Base-by-base conservation (phyloP, 2,113 vertebrate species). In the Hypocryptadius cinnamomeus region DNA sequence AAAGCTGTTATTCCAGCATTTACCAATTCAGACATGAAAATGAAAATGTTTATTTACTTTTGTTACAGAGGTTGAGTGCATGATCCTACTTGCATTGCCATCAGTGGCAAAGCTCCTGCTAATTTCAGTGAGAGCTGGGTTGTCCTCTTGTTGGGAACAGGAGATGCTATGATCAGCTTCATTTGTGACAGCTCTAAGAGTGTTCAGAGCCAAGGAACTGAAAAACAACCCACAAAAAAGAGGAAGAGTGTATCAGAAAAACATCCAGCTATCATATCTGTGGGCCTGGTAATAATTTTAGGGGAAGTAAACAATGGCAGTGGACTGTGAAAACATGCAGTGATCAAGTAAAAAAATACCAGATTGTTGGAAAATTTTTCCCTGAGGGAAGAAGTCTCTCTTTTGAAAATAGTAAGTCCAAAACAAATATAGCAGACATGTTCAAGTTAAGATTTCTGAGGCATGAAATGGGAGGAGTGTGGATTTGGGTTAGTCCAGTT, bases 211-310 rank as follows among this genome's bases (percentile, higher is more conserved):
- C 90, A 92, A 77, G 20, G 24, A 35, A 60, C 7, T 79, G 57
- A 85, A 79, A 91, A 96, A 64, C 40, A 89, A 25, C n/a, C 40
- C 56, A 61, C 48, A 79, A 53, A 85, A 87, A 64, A 28, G 47
- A 80, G 66, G 74, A 45, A 93, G 94, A 85, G 64, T 40, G 9
- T 39, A 80, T 53, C 66, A 51, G 24, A 70, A 65, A 91, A 89
- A 21, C 37, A 74, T 54, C n/a, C 68, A 88, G 44, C 63, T 66
- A 48, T 81, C 61, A 1, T 83, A 89, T 93, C 87, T 90, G 60
- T 92, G 76, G 60, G 74, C 44, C 71, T 94, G 56, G 59, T 95
- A 90, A 79, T 92, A 65, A 95, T 90, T 92, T 59, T 79, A 51
- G 33, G 37, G 93, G 81, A 85, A 92, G 64, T 85, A 92, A 96